A percentile compares a stretch with the other conserved stretches of the same genome.
Evolutionary conservation across 2,113 vertebrate species (phyloP).

Genomic region (Herpetotheres cachinnans): DNA sequence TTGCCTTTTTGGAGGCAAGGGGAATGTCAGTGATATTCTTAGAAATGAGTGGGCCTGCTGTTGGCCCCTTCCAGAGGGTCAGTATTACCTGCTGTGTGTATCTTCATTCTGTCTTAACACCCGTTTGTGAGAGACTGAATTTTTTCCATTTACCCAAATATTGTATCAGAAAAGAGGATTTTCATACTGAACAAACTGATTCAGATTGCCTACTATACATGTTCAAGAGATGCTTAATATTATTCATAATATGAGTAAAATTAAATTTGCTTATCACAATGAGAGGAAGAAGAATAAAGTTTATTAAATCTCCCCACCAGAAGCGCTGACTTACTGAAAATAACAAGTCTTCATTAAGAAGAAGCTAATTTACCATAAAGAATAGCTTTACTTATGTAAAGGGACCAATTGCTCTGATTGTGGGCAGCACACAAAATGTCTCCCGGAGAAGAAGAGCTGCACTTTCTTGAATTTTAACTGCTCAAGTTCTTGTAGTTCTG

Average conservation of each 20-base stretch:
- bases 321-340: constrained; percentile 31
- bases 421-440: background rate
- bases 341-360: constrained; percentile 44
- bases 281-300: constrained; percentile 28
- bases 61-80: background rate
- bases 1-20: background rate
- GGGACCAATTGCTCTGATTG: background rate
- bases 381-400: constrained; percentile 16
- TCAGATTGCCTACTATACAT: background rate
- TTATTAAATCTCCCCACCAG: constrained; percentile 32
- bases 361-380: constrained; percentile 34
- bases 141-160: background rate
- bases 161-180: background rate
- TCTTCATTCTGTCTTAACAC: background rate
- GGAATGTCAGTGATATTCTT: background rate
- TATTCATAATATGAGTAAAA: constrained; percentile 12
- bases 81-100: background rate
- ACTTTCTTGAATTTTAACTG: background rate
- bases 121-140: background rate
- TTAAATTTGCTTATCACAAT: constrained; percentile 41
- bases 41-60: background rate
- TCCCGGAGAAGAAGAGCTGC: background rate
- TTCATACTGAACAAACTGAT: background rate
- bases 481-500: background rate
- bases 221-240: background rate